Base-by-base conservation (phyloP, 2,113 vertebrate genomes). In the Miniopterus natalensis region DNA sequence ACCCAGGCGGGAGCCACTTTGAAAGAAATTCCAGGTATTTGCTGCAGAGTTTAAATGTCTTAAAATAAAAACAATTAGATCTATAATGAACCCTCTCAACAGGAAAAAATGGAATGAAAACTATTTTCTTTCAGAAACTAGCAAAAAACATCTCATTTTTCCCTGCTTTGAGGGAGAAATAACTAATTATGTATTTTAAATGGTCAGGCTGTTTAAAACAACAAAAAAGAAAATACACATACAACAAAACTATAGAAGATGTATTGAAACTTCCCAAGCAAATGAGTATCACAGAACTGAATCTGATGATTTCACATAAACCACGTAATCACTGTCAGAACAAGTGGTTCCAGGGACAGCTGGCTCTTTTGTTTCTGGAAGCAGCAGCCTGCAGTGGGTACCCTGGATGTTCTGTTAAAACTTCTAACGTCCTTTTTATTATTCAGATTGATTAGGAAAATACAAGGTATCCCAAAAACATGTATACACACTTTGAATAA, bases 391-490 rank as follows among this genome's bases (percentile, higher is more conserved):
- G 90, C 27, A n/a, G 73, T 23, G 59, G 68, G 53, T 13, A 27
- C 70, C 29, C 66, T 61, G 65, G 57, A 6, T 40, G 49, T 31
- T 81, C 61, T n/a, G 81, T 71, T 95, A 74, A 81, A 80, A 79
- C 47, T 59, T 95, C 75, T 80, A 47, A 83, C 45, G 77, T 65
- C 70, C 70, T 92, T 71, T 96, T 93, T 75, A 42, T 84, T 86
- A 93, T 86, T 85, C 79, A 86, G 65, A 89, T 65, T 80, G 89
- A 79, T 89, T 84, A 36, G 84, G 47, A 93, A 97, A 95, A 70
- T 94, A 79, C 36, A 36, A 36, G 36, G 36, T 36, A 36, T 36
- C 36, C 36, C 36, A 36, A 36, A 36, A 36, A 36, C 36, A 36
- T 36, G 36, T 36, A 36, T 36, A 36, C 36, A 36, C 2, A 36